These are phyloP conservation scores for Drosophila carrolli DNA, from an alignment of 1,140 invertebrate species.

Conservation along the genomic window DNA sequence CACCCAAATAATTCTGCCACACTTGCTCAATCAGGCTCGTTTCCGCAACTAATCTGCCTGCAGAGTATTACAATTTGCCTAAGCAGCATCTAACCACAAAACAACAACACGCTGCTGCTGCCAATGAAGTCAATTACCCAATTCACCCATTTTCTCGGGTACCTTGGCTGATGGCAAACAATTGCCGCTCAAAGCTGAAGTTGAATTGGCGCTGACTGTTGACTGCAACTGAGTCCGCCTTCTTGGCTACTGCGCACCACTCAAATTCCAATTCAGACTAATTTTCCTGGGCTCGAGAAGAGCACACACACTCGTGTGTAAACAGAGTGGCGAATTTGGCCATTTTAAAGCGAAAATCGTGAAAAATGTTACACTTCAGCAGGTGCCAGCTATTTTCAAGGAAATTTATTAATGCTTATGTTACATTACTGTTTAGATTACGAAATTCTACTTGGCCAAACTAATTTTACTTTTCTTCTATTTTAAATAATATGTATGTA, in stretches of 20 bases:
- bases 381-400: slow-evolving; percentile 5
- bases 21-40: slow-evolving; percentile 45
- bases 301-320: slow-evolving; percentile 19
- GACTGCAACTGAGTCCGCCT: slow-evolving; percentile 16
- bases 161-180: slow-evolving; percentile 57
- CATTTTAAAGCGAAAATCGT: slow-evolving; percentile 18
- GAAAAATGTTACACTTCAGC: slow-evolving; percentile 13
- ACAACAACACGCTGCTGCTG: slow-evolving; percentile 9
- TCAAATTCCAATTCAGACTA: slow-evolving; percentile 68
- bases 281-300: slow-evolving; percentile 57
- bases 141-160: slow-evolving; percentile 49
- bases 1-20: slow-evolving; percentile 42
- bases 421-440: neutral
- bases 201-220: slow-evolving; percentile 55
- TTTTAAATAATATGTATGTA: no score
- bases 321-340: slow-evolving; percentile 38
- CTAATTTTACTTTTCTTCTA: no score
- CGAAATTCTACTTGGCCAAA: slow-evolving; percentile 6
- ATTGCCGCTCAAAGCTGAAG: slow-evolving; percentile 71
- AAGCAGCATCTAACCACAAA: slow-evolving; percentile 15
- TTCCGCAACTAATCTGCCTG: slow-evolving; percentile 43
- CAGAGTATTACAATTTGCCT: slow-evolving; percentile 45
- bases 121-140: slow-evolving; percentile 62
- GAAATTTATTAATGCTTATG: neutral
- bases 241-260: slow-evolving; percentile 58